A percentile compares a stretch with the other conserved stretches of the same genome.
Evolutionary conservation across 2,113 vertebrate genomes (phyloP).

Genomic region (Chionis minor): DNA sequence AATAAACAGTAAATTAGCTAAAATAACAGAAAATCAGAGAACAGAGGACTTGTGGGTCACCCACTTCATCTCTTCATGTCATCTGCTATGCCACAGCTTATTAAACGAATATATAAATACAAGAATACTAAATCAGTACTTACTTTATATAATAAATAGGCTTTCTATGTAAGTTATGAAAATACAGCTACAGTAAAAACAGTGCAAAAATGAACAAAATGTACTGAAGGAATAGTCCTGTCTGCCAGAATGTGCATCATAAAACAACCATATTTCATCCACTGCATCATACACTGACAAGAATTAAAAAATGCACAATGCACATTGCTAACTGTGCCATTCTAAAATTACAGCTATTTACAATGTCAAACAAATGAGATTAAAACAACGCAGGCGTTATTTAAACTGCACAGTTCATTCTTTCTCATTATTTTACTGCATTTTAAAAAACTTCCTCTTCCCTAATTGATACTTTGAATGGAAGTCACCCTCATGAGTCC

Average conservation of each 20-base stretch:
- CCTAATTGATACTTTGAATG: background rate
- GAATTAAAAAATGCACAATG: background rate
- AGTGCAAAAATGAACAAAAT: background rate
- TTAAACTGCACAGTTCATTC: background rate
- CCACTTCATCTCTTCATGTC: background rate
- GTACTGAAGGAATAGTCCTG: background rate
- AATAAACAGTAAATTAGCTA: background rate
- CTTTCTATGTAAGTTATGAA: background rate
- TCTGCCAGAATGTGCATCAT: background rate
- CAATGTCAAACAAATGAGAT: background rate
- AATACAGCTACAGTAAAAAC: background rate
- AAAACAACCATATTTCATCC: background rate
- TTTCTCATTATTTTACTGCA: background rate
- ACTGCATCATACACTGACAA: background rate
- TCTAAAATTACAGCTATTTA: background rate
- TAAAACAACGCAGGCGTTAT: background rate
- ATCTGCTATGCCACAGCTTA: background rate
- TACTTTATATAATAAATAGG: conserved; percentile 6
- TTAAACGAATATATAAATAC: background rate
- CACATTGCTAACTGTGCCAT: background rate
- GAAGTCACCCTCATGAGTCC: background rate
- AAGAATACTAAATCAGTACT: background rate
- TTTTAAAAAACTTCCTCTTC: background rate
- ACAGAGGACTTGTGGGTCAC: background rate
- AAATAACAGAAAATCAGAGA: background rate